Evolutionary conservation across 2,113 vertebrate species (phyloP).

Genomic region (Tinamus guttatus): DNA sequence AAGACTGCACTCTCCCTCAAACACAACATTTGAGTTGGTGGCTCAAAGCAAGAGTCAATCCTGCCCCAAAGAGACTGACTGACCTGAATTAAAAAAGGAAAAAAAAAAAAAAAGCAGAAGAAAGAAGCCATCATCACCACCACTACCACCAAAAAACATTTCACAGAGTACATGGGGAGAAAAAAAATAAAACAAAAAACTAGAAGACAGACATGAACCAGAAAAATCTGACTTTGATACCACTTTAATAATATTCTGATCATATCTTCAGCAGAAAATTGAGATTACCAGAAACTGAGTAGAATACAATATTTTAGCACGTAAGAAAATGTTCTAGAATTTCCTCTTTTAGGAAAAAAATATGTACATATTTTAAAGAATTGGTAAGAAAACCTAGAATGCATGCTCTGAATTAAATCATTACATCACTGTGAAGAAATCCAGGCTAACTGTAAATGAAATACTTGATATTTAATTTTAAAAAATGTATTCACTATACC

Average conservation of each 20-base stretch:
- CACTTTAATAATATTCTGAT: no score
- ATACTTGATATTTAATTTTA: background rate
- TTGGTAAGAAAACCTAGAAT: background rate
- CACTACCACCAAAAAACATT: background rate
- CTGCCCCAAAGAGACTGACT: no score
- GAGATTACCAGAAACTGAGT: background rate
- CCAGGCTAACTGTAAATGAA: background rate
- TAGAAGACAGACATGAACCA: background rate
- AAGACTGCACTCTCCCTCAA: no score
- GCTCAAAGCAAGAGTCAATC: no score
- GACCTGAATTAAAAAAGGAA: background rate
- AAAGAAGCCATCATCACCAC: background rate
- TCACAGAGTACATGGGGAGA: background rate
- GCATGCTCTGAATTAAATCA: background rate
- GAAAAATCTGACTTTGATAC: no score
- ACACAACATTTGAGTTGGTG: no score
- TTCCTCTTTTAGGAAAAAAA: background rate
- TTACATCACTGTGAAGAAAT: background rate
- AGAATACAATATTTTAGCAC: background rate
- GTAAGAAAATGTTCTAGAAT: background rate
- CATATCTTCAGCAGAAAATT: background rate
- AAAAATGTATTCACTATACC: background rate
- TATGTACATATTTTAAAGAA: background rate
- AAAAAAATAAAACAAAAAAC: background rate
- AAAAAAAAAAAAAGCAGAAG: background rate